A percentile compares a stretch with the other conserved stretches of the same genome.
phyloP scores from a whole-genome alignment of 2,797 vertebrate species.

The Schizothorax lantsangensis region DNA sequence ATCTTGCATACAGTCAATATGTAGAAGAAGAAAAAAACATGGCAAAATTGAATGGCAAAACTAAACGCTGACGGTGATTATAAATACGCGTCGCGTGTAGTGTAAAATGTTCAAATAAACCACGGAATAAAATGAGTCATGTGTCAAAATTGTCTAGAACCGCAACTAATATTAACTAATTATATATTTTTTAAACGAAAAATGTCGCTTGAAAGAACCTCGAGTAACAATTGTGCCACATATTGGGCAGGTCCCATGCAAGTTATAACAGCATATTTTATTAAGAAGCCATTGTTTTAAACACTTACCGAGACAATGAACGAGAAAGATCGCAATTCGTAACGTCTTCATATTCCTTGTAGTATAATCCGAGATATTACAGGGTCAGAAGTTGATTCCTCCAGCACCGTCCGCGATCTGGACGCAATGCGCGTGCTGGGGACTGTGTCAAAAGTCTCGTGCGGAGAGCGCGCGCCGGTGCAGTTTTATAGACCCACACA shows the following conservation, averaged over 20 bases:
- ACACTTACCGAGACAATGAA: slow-evolving; percentile 56
- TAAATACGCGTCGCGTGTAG: not conserved
- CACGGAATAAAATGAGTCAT: not conserved
- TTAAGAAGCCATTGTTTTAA: not conserved
- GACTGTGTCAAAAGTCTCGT: slow-evolving; percentile 33
- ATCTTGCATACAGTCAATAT: not conserved
- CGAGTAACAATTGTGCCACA: not conserved
- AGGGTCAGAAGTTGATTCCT: not conserved
- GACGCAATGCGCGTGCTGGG: slow-evolving; percentile 10
- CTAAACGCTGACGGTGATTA: not conserved
- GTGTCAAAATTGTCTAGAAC: not conserved
- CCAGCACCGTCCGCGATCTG: not conserved
- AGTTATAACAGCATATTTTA: not conserved
- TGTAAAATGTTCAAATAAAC: not conserved
- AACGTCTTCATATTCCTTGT: slow-evolving; percentile 53
- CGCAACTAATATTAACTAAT: not conserved
- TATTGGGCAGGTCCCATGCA: not conserved
- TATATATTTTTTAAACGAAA: not conserved
- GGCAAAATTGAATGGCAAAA: too few species aligned
- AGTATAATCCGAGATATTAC: not conserved
- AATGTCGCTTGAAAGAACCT: not conserved
- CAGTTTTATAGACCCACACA: slow-evolving; percentile 52
- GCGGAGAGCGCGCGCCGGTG: slow-evolving; percentile 8
- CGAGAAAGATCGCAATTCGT: slow-evolving; percentile 43
- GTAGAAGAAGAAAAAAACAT: not conserved